Evolutionary conservation across 2,888 invertebrate species (phyloP).

Genomic region (Lepidocyrtinus sp.): DNA sequence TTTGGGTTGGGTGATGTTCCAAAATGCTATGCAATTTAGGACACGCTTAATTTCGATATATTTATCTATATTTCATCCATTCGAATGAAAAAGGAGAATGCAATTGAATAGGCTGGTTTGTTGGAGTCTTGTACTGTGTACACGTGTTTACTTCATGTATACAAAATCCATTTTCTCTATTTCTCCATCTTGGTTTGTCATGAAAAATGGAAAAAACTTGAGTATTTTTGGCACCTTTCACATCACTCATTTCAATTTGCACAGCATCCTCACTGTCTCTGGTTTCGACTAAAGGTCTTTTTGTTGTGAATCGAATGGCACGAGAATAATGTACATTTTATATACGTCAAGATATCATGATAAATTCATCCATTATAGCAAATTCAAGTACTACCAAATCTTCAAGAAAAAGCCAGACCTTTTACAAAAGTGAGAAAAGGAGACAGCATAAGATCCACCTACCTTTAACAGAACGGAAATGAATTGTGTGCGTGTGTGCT

Average conservation of each 20-base stretch:
- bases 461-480: neutral
- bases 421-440: neutral
- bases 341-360: slow-evolving; percentile 20
- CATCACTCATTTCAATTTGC: neutral
- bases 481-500: neutral
- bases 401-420: neutral
- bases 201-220: neutral
- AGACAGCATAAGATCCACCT: neutral
- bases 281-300: neutral
- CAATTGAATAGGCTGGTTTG: neutral
- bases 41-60: neutral
- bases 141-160: slow-evolving; percentile 25
- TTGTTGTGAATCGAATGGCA: neutral
- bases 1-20: slow-evolving; percentile 27
- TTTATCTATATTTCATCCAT: neutral
- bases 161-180: slow-evolving; percentile 33
- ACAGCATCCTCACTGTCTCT: neutral
- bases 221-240: neutral
- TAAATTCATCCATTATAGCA: slow-evolving; percentile 36
- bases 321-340: no score
- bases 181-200: neutral
- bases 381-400: neutral
- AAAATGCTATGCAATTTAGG: slow-evolving; percentile 22
- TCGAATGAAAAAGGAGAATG: neutral
- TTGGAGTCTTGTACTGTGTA: neutral